Base-by-base conservation (phyloP, 53 echinoderm and acorn worm genomes). In the Zoroaster sp. region DNA sequence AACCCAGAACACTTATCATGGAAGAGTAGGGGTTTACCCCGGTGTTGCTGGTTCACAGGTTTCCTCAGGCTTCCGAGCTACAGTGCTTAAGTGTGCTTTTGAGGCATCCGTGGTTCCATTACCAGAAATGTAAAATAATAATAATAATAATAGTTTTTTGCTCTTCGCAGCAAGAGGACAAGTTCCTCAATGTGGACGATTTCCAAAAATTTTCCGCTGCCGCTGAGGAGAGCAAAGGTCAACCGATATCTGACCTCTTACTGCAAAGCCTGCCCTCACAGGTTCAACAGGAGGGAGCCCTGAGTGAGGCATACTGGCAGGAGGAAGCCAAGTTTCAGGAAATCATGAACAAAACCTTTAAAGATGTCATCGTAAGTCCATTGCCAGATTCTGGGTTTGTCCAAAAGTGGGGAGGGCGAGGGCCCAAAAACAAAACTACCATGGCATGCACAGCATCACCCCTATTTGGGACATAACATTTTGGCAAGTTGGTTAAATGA, bases 211-310 rank as follows among this genome's bases (percentile, higher is more conserved):
- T 94, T 79, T 59, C 90, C 0, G 44, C 31, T 13, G 53, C 83
- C 14, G 89, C 90, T 2, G 86, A 92, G 12, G 49, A 82, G 32
- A 79, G 35, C 68, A 73, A 54, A 21, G 88, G 89, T 25, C 74
- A 72, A 14, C 74, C 74, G 2, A 28, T 94, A 47, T 89, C 74
- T 69, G 75, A 92, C 30, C 82, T 89, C 46, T 46, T 94, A 33
- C 33, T 94, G n/a, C 30, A 72, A 76, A 79, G 55, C 47, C 73
- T 92, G 43, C 89, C 89, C 35, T 14, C 52, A 1, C 66, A 89
- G 42, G 78, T 65, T 32, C 85, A 88, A 78, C 77, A 91, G 41
- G 87, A 92, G 17, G 92, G 78, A 15, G 73, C 89, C 9, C 35
- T 78, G 63, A 89, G 89, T 23, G 71, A 43, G 52, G 40, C 33